Conservation (phyloP, 2,888 invertebrate species). For the Amphipoea lucens region DNA sequence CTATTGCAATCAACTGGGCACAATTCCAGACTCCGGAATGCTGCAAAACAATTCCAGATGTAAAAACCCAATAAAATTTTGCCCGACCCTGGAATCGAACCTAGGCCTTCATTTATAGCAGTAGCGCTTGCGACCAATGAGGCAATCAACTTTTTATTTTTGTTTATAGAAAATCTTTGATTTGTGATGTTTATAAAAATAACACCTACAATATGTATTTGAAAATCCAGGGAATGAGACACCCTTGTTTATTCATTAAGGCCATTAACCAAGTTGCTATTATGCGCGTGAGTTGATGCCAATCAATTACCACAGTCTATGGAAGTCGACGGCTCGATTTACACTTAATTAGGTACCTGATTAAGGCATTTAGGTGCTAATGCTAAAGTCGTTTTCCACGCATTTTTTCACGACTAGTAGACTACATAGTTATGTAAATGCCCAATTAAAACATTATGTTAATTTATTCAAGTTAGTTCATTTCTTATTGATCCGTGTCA, state of each 20-base stretch:
- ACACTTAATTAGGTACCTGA: constrained; percentile 2
- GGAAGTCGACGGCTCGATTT: neutral
- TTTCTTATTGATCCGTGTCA: constrained; percentile 37
- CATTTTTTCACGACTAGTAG: constrained; percentile 12
- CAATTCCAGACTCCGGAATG: too few relatives aligned
- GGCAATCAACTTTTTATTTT: neutral
- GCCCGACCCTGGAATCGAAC: too few relatives aligned
- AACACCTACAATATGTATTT: neutral
- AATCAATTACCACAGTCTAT: constrained; percentile 9
- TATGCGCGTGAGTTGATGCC: constrained; percentile 8
- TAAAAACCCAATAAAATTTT: too few relatives aligned
- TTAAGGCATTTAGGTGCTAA: constrained; percentile 21
- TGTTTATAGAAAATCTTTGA: neutral
- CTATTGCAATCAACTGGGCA: too few relatives aligned
- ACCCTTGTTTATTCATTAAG: neutral
- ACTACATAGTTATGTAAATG: constrained; percentile 21
- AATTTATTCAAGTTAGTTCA: constrained; percentile 42
- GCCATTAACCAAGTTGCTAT: neutral
- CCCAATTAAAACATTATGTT: constrained; percentile 14
- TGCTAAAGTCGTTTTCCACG: neutral
- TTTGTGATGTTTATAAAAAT: neutral
- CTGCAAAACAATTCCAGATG: too few relatives aligned
- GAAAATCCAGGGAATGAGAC: neutral
- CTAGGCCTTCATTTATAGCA: too few relatives aligned
- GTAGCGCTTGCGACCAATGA: too few relatives aligned